These are phyloP conservation scores for Solea senegalensis DNA, from an alignment of 2,113 vertebrate genomes.

Conservation along the genomic window DNA sequence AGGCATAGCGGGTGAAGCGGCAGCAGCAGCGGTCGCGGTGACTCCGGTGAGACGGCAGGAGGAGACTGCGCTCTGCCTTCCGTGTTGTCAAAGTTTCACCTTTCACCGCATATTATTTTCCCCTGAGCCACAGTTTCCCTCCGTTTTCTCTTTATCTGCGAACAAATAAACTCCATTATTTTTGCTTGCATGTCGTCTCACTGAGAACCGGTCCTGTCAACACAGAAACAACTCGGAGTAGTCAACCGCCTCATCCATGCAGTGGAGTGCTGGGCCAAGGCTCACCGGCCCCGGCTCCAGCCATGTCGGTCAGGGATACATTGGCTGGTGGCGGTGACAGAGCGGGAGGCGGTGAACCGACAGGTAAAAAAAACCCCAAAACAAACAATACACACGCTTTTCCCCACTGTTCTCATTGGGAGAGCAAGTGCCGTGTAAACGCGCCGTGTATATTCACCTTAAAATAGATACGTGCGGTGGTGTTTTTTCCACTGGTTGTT, in stretches of 20 bases:
- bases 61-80: slow-evolving; percentile 67
- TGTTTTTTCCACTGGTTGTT: slow-evolving; percentile 20
- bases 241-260: slow-evolving; percentile 75
- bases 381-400: not conserved
- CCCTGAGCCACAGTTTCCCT: slow-evolving; percentile 17
- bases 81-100: slow-evolving; percentile 56
- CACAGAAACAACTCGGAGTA: slow-evolving; percentile 12
- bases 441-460: not conserved
- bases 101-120: not conserved
- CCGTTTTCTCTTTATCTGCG: not conserved
- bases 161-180: slow-evolving; percentile 16
- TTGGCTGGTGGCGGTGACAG: slow-evolving; percentile 79
- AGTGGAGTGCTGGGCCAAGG: slow-evolving; percentile 76
- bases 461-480: not conserved
- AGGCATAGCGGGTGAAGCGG: not conserved
- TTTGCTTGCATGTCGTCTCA: not conserved
- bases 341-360: slow-evolving; percentile 69
- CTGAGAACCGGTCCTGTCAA: not conserved
- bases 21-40: slow-evolving; percentile 28
- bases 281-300: slow-evolving; percentile 78
- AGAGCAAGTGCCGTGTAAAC: too few species aligned
- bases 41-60: slow-evolving; percentile 48
- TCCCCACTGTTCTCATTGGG: too few species aligned
- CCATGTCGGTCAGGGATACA: slow-evolving; percentile 81
- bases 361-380: slow-evolving; percentile 49